Base-by-base conservation (phyloP, 2,888 invertebrate species). In the Chalcosyrphus nemorum region DNA sequence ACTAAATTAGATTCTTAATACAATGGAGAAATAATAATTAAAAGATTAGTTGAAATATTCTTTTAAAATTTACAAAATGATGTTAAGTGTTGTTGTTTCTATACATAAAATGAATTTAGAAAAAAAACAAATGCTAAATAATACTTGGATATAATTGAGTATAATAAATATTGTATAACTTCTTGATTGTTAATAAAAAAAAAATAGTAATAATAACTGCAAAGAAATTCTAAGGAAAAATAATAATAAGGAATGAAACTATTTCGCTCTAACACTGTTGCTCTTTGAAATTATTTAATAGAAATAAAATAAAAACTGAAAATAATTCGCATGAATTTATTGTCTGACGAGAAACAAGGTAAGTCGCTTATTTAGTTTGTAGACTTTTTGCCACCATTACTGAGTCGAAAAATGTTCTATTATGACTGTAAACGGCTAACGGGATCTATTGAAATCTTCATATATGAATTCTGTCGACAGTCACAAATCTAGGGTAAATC, bases 31-130 rank as follows among this genome's bases (percentile, higher is more conserved):
- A 29, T 52, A 29, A 65, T 50, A 61, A 71, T 52, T 38, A 56
- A 29, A 56, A 19, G 47, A 76, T 38, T 77, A 81, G 65, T 71
- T 77, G 71, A 47, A 59, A 61, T 82, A 82, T 77, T 82, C 82
- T 78, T 82, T 82, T 41, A 80, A 80, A 70, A 80, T 84, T 84
- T 84, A 80, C 84, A 84, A 56, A n/a, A 76, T 61, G 61, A 80
- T 84, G 80, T 84, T 84, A 78, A 84, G 63, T 78, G 84, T 84
- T 84, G 84, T 84, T 84, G 70, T 80, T 84, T 84, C 84, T 80
- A 84, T 84, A 84, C 68, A 80, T 78, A 78, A 84, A 74, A 74
- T 66, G 54, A 80, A 50, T 68, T 78, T 21, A 68, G 68, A 84
- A 43, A 74, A 47, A 35, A 71, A 45, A 47, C 27, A 19, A 15